A percentile compares a stretch with the other conserved stretches of the same genome.
These are phyloP conservation scores for Augiades crinisus DNA, from an alignment of 2,888 invertebrate genomes.

Conservation along the genomic window DNA sequence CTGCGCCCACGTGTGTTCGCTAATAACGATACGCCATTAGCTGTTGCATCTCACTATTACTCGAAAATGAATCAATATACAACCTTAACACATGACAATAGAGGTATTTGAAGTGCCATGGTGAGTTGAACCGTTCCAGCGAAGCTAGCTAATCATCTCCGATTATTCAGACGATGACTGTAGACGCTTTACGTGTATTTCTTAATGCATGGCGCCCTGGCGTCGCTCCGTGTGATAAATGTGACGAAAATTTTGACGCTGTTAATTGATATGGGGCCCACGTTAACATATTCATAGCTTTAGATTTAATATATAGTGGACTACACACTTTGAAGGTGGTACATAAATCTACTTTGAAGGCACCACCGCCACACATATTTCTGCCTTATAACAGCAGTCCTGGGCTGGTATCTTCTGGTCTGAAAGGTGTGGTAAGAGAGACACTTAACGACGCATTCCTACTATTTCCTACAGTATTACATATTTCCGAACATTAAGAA, in stretches of 20 bases:
- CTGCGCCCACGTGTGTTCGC: slow-evolving; percentile 29
- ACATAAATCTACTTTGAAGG: no score
- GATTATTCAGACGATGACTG: slow-evolving; percentile 16
- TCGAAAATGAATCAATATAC: slow-evolving; percentile 1
- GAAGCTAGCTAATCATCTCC: slow-evolving; percentile 9
- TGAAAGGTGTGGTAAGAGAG: no score
- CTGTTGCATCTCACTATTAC: slow-evolving; percentile 1
- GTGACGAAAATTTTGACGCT: slow-evolving; percentile 3
- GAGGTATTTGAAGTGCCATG: neutral
- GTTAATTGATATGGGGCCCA: slow-evolving; percentile 5
- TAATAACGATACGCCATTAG: slow-evolving; percentile 28
- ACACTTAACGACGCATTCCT: no score
- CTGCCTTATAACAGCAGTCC: no score
- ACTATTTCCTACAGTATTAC: no score
- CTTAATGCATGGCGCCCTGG: slow-evolving; percentile 11
- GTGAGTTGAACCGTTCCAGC: neutral
- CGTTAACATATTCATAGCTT: neutral
- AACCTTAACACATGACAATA: neutral
- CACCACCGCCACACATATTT: no score
- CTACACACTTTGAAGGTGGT: no score
- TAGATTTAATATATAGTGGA: neutral
- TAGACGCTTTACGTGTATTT: slow-evolving; percentile 4
- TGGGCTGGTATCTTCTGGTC: no score
- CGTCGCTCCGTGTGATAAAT: neutral
- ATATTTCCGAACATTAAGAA: no score